Evolutionary conservation across 2,797 vertebrate species (phyloP).

Genomic region (Chloroceryle amazona): DNA sequence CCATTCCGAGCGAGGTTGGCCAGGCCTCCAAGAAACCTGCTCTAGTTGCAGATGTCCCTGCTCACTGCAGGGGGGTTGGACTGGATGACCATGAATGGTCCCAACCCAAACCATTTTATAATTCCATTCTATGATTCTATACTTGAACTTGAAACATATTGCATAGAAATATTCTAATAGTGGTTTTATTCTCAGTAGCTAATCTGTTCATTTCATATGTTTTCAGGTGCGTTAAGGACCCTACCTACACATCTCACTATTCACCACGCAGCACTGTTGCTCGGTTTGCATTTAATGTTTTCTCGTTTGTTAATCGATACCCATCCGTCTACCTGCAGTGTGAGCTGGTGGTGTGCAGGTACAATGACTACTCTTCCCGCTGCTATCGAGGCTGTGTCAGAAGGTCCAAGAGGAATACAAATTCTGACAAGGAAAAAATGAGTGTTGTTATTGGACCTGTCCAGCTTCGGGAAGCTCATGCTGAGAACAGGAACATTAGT

Average conservation of each 20-base stretch:
- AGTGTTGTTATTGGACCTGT: conserved; percentile 87
- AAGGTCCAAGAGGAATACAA: conserved; percentile 79
- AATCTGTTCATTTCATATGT: background rate
- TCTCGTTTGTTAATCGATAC: conserved; percentile 83
- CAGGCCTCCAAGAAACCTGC: background rate
- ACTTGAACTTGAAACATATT: background rate
- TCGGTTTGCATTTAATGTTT: conserved; percentile 86
- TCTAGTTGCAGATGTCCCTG: no score
- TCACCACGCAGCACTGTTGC: background rate
- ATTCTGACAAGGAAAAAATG: conserved; percentile 74
- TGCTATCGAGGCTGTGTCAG: conserved; percentile 84
- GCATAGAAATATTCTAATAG: background rate
- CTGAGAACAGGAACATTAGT: conserved; percentile 20
- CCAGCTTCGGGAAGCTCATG: conserved; percentile 58
- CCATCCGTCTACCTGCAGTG: conserved; percentile 87
- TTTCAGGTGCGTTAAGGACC: conserved; percentile 83
- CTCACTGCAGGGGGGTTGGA: background rate
- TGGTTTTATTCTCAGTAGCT: background rate
- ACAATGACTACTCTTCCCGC: conserved; percentile 80
- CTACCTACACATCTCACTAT: conserved; percentile 67
- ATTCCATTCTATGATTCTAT: background rate
- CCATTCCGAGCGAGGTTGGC: background rate
- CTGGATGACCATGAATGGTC: background rate
- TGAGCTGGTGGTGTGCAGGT: conserved; percentile 85
- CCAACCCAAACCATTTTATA: background rate